Conservation (phyloP, 2,797 vertebrate species). For the Prunella strophiata region DNA sequence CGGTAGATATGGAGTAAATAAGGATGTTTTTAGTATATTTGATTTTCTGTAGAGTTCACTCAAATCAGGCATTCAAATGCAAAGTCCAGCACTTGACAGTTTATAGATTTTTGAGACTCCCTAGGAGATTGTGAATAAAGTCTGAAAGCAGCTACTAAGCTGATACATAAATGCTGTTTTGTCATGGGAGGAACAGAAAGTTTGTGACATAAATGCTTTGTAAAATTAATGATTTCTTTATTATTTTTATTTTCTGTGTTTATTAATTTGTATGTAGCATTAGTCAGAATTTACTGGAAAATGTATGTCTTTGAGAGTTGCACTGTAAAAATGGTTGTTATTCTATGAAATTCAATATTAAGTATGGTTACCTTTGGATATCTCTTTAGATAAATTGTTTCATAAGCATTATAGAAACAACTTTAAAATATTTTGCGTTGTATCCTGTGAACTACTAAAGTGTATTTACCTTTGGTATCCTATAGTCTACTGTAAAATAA, state of each 20-base stretch:
- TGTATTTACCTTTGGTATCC: not conserved
- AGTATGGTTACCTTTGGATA: not conserved
- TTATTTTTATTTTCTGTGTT: not conserved
- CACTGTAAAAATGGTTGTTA: not conserved
- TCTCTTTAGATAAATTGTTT: not conserved
- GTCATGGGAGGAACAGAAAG: not conserved
- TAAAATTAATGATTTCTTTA: not conserved
- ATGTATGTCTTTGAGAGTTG: not conserved
- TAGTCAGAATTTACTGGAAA: not conserved
- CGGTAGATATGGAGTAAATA: not conserved
- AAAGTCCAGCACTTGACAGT: not conserved
- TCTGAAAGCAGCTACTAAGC: not conserved
- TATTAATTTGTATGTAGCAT: not conserved
- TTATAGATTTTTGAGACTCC: conserved; percentile 2
- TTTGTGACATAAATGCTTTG: not conserved
- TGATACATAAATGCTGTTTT: not conserved
- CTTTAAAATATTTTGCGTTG: not conserved
- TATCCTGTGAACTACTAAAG: not conserved
- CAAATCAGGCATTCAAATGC: not conserved
- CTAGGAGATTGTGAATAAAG: not conserved
- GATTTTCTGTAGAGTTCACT: not conserved
- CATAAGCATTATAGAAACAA: not conserved
- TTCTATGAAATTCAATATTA: not conserved
- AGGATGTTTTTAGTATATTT: not conserved
- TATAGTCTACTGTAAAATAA: not conserved